A percentile compares a stretch with the other conserved stretches of the same genome.
Evolutionary conservation across 2,888 invertebrate genomes (phyloP).

Genomic region (Hypomecis atomaria): DNA sequence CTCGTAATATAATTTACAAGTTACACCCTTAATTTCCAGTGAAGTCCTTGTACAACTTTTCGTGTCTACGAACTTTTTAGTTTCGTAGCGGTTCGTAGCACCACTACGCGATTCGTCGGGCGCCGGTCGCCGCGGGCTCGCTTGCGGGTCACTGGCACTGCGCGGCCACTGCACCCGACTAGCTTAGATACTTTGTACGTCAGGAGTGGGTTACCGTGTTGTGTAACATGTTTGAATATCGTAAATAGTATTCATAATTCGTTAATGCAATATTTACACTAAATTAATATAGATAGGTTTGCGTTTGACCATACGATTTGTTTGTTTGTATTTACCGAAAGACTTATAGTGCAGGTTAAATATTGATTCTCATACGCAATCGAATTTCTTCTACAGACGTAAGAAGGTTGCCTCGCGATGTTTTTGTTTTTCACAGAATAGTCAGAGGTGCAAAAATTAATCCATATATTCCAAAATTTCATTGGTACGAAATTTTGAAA

Average conservation of each 20-base stretch:
- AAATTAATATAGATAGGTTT: no score
- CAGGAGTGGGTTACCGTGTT: conserved; percentile 10
- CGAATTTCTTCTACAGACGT: no score
- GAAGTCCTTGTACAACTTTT: conserved; percentile 32
- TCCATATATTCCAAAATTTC: no score
- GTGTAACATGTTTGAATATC: conserved; percentile 5
- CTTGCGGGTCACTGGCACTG: conserved; percentile 80
- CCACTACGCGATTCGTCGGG: conserved; percentile 62
- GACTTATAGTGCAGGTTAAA: no score
- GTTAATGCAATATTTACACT: neutral
- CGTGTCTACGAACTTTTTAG: conserved; percentile 43
- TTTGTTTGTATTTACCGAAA: no score
- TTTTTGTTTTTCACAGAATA: no score
- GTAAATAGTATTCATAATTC: neutral
- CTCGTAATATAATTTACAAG: no score
- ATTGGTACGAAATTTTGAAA: no score
- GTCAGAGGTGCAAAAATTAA: no score
- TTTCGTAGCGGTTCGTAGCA: conserved; percentile 68
- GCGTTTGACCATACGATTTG: neutral
- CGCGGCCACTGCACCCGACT: conserved; percentile 79
- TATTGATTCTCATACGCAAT: no score
- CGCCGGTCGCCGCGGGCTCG: conserved; percentile 42
- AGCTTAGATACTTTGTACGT: conserved; percentile 73
- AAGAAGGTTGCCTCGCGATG: no score
- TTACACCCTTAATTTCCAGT: conserved; percentile 9